Evolutionary conservation across 2,113 vertebrate genomes (phyloP).

Genomic region (Oryctolagus cuniculus): DNA sequence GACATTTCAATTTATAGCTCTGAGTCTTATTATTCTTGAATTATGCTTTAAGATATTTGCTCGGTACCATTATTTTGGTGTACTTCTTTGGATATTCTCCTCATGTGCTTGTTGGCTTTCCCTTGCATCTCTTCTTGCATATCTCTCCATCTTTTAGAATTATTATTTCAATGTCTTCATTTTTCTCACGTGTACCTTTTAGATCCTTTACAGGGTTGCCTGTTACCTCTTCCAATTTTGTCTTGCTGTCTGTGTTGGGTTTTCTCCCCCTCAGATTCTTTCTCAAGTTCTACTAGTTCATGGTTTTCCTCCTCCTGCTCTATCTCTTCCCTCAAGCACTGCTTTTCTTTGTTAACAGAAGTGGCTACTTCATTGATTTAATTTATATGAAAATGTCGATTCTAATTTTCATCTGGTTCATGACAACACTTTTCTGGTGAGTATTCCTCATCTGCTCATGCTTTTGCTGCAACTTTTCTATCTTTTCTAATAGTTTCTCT

Average conservation of each 20-base stretch:
- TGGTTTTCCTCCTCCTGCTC: not conserved
- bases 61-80: not conserved
- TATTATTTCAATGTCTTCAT: not conserved
- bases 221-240: constrained; percentile 2
- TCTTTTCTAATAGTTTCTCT: not conserved
- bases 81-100: not conserved
- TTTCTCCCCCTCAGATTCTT: not conserved
- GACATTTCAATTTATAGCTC: not conserved
- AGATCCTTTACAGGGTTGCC: not conserved
- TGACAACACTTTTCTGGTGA: not conserved
- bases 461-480: not conserved
- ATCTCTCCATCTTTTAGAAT: not conserved
- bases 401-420: not conserved
- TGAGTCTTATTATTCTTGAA: constrained; percentile 17
- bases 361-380: not conserved
- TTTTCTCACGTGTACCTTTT: not conserved
- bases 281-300: not conserved
- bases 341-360: not conserved
- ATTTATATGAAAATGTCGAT: not conserved
- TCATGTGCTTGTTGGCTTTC: not conserved
- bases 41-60: not conserved
- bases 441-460: not conserved
- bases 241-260: not conserved
- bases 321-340: not conserved
- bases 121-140: not conserved